Evolutionary conservation across 2,113 vertebrate species (phyloP), one percentile per base, ranked within the genome.

Genomic region (Rhegmatorhina hoffmannsi): DNA sequence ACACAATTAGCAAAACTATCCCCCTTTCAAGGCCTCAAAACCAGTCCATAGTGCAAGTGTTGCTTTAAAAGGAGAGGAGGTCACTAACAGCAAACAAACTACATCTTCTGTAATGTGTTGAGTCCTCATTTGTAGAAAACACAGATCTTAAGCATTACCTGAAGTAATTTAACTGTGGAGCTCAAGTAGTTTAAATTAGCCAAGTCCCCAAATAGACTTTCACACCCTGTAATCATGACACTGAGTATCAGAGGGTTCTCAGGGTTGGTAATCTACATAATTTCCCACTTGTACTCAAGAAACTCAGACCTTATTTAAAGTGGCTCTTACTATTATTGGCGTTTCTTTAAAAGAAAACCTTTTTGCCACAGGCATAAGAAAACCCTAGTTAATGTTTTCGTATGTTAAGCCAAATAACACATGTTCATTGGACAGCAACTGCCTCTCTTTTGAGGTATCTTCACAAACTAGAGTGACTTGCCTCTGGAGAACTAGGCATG

Each of bases 211-310:
- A 84, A 86, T 26, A 94, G 87, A 78, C 53, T 92, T 89, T 84
- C 77, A 93, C 59, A 95, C 90, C 84, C 93, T 92, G 62, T 95
- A 96, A 97, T 97, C 90, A 92, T 44, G 88, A 76, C 87, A 80
- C 6, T 2, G 80, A 93, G 67, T 70, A 91, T 77, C 87, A 69
- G 91, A 90, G 58, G 50, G 66, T 89, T 96, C 96, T 95, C 88
- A 95, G 81, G 72, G 80, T 28, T 94, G 72, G 64, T 63, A 97
- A 95, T 96, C 92, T 95, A 94, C 95, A 95, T 95, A 95, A 97
- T 96, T 97, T 94, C 40, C 91, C 89, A 95, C 84, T 94, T 18
- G 1, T 26, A 96, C 53, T 94, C 66, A 95, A 95, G 83, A 96
- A 92, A 81, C 55, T 92, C 78, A 90, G 66, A 81, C 40, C 86